Percentiles rank a stretch among this genome's conserved stretches.
phyloP scores from a whole-genome alignment of 2,113 vertebrate genomes.

The Lichenostomus cassidix region DNA sequence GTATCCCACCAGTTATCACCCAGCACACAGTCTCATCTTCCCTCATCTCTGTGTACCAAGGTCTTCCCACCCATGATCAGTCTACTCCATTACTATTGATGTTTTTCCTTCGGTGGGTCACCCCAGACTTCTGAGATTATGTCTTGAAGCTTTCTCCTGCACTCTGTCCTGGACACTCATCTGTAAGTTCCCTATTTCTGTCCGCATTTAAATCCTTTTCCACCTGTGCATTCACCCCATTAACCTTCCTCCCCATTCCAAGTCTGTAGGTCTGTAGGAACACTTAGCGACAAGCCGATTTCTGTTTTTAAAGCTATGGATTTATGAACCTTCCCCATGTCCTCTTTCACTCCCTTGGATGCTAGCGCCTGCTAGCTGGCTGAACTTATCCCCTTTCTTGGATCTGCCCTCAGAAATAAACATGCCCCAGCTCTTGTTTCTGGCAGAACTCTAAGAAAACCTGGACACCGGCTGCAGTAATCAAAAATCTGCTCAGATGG shows the following conservation, averaged over 20 bases:
- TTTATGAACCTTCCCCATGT: not conserved
- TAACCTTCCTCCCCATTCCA: not conserved
- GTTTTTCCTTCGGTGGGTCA: not conserved
- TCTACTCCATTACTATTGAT: not conserved
- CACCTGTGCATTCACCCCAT: not conserved
- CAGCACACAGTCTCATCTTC: not conserved
- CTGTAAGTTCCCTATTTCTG: not conserved
- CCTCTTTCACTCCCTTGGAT: conserved; percentile 24
- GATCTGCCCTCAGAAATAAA: conserved; percentile 40
- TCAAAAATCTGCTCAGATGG: conserved; percentile 28
- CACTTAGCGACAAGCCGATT: not conserved
- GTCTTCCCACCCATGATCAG: not conserved
- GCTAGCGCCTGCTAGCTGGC: conserved; percentile 20
- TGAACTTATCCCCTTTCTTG: conserved; percentile 36
- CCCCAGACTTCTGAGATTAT: not conserved
- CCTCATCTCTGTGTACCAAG: not conserved
- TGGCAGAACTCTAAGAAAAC: conserved; percentile 34
- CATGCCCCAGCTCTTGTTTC: conserved; percentile 36
- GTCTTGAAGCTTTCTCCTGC: not conserved
- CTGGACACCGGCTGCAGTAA: not conserved
- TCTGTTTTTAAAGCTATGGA: not conserved
- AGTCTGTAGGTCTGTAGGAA: not conserved
- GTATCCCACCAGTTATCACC: not conserved
- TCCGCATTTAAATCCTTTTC: not conserved
- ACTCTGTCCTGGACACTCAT: not conserved